These are phyloP conservation scores for Ormyrus pomaceus DNA, from an alignment of 2,888 invertebrate genomes.

Conservation along the genomic window DNA sequence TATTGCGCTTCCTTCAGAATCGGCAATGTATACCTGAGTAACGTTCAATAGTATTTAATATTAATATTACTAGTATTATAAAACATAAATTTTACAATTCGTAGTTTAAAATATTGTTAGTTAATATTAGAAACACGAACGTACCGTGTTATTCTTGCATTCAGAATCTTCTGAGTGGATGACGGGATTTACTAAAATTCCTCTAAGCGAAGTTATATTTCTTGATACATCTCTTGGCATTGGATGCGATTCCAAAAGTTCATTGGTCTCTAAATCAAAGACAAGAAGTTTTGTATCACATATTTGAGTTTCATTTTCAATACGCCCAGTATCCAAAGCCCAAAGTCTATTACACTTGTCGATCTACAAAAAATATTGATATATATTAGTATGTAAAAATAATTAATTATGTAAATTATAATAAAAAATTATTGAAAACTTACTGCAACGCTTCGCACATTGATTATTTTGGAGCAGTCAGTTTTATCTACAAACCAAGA, in stretches of 20 bases:
- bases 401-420: not conserved
- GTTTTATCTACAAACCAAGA: conserved; percentile 63
- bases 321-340: conserved; percentile 11
- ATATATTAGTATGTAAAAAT: too few species aligned
- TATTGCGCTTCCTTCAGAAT: too few species aligned
- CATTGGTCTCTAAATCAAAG: conserved; percentile 15
- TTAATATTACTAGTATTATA: too few species aligned
- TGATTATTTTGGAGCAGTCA: conserved; percentile 19
- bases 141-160: not conserved
- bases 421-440: not conserved
- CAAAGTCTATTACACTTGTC: conserved; percentile 32
- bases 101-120: too few species aligned
- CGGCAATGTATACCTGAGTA: too few species aligned
- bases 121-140: not conserved
- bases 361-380: not conserved
- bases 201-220: not conserved
- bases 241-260: not conserved
- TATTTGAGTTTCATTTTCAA: not conserved
- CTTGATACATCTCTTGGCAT: not conserved
- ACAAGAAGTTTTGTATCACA: conserved; percentile 17
- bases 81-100: too few species aligned
- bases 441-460: conserved; percentile 10
- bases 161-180: not conserved
- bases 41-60: too few species aligned
- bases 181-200: not conserved